Percentiles rank a stretch among this genome's conserved stretches.
Evolutionary conservation across 1,140 invertebrate genomes (phyloP).

Genomic region (Cotesia vestalis): DNA sequence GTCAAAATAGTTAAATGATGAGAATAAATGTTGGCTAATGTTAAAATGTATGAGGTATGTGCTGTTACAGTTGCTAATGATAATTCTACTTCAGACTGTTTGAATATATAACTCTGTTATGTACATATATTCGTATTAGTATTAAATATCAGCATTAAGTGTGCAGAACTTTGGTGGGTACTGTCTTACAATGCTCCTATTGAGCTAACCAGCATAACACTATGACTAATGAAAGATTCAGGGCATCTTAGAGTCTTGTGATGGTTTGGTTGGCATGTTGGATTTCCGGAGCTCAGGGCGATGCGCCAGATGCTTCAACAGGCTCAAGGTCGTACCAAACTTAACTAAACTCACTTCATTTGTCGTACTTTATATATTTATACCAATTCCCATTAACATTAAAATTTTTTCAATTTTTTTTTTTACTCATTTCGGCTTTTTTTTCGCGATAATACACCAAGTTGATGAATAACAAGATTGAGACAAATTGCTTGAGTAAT

Average conservation of each 20-base stretch:
- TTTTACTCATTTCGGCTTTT: neutral
- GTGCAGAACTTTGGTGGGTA: neutral
- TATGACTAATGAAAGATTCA: too few relatives aligned
- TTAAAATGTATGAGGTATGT: neutral
- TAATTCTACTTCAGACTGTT: too few relatives aligned
- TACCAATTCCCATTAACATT: neutral
- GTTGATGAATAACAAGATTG: too few relatives aligned
- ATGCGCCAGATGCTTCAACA: slow-evolving; percentile 26
- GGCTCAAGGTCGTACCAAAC: slow-evolving; percentile 27
- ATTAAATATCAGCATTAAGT: neutral
- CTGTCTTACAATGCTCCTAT: too few relatives aligned
- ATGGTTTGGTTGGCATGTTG: slow-evolving; percentile 16
- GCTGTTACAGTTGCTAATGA: too few relatives aligned
- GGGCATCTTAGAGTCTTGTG: neutral
- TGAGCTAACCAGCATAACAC: too few relatives aligned
- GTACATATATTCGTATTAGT: too few relatives aligned
- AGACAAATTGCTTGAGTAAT: too few relatives aligned
- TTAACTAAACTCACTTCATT: neutral
- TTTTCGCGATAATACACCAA: too few relatives aligned
- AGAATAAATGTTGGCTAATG: slow-evolving; percentile 35
- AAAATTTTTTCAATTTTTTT: neutral
- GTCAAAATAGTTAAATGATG: slow-evolving; percentile 51
- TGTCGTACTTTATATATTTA: slow-evolving; percentile 4
- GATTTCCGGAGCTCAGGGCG: slow-evolving; percentile 31
- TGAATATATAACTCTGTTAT: too few relatives aligned